A percentile compares a stretch with the other conserved stretches of the same genome.
Conservation (phyloP, 2,113 vertebrate species). For the Pomatorhinus ruficollis region DNA sequence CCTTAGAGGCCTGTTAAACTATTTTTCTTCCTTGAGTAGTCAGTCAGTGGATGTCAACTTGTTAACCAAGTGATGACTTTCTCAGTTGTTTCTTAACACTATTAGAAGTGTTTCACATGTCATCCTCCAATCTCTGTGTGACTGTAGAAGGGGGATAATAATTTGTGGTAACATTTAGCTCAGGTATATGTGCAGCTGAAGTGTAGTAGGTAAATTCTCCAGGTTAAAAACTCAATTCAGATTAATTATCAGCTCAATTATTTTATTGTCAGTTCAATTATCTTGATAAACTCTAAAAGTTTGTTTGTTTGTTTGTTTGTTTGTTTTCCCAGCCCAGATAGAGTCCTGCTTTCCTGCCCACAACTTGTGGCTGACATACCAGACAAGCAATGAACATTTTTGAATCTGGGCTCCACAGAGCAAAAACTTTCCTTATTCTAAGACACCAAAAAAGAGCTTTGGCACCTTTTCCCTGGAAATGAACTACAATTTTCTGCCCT, state of each 20-base stretch:
- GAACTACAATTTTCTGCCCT: not conserved
- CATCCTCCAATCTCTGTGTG: not conserved
- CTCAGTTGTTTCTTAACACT: not conserved
- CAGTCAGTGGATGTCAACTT: not conserved
- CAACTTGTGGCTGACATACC: not conserved
- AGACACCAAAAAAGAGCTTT: not conserved
- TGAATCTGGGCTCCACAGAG: not conserved
- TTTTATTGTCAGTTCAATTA: not conserved
- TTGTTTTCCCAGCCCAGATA: not conserved
- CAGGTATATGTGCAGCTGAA: not conserved
- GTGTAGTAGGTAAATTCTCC: not conserved
- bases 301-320: not conserved
- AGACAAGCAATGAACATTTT: not conserved
- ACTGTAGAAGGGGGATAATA: not conserved
- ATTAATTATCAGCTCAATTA: not conserved
- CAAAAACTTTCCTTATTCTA: not conserved
- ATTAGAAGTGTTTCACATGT: not conserved
- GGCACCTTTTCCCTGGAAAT: not conserved
- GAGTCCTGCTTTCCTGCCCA: not conserved
- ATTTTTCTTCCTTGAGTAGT: not conserved
- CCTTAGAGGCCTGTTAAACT: not conserved
- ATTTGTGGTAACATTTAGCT: not conserved
- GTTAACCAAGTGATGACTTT: not conserved
- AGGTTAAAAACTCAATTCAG: not conserved
- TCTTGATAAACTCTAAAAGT: not conserved